These are phyloP conservation scores for Thelaira solivaga DNA, from an alignment of 2,888 invertebrate genomes.

Conservation along the genomic window DNA sequence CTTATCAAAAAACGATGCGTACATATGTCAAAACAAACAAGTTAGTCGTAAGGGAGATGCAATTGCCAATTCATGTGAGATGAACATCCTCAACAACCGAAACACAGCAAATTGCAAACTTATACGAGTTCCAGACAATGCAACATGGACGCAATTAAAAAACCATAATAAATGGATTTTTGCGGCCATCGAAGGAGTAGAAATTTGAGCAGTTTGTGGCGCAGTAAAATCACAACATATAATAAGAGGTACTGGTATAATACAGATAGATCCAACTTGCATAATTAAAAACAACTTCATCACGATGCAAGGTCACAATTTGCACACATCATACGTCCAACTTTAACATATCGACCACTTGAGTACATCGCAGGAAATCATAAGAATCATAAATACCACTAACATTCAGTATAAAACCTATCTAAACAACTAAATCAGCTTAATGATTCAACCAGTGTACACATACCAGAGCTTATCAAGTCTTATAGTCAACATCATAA, in stretches of 20 bases:
- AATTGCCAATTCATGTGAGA: background rate
- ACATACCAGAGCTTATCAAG: background rate
- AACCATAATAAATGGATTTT: background rate
- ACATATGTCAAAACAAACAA: background rate
- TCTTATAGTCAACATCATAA: background rate
- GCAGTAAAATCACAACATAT: background rate
- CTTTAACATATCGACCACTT: background rate
- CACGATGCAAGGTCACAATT: background rate
- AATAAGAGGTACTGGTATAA: background rate
- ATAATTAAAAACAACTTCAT: background rate
- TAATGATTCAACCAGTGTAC: background rate
- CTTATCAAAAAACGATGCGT: background rate
- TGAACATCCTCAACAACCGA: background rate
- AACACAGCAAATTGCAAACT: background rate
- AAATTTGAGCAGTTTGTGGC: background rate
- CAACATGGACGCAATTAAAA: no score
- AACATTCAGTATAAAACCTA: background rate
- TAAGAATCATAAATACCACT: background rate
- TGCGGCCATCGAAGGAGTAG: background rate
- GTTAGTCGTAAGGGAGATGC: background rate
- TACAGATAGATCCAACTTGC: background rate
- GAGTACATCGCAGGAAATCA: background rate
- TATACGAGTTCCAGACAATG: background rate
- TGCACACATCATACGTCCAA: background rate
- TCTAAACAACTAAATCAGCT: slow-evolving; percentile 2